phyloP scores from a whole-genome alignment of 2,888 invertebrate species.

The Aricia artaxerxes region DNA sequence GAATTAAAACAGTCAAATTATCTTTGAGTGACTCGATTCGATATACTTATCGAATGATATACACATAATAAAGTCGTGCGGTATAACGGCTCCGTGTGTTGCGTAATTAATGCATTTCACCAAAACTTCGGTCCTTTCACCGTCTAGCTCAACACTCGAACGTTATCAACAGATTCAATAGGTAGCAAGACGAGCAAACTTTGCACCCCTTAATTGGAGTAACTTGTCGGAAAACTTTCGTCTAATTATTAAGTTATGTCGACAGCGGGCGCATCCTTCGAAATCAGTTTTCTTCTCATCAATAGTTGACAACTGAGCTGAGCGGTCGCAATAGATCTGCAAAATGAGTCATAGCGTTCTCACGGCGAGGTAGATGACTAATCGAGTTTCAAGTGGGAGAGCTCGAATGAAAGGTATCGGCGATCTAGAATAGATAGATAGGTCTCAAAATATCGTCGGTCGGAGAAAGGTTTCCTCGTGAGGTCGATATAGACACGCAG shows the following conservation, averaged over 20 bases:
- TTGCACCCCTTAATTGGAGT: constrained; percentile 41
- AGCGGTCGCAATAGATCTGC: constrained; percentile 43
- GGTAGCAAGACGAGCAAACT: constrained; percentile 26
- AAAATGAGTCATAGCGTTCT: constrained; percentile 62
- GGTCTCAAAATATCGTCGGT: constrained; percentile 5
- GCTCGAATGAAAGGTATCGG: constrained; percentile 34
- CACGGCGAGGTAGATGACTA: constrained; percentile 58
- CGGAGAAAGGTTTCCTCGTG: constrained; percentile 48
- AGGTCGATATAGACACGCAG: constrained; percentile 74
- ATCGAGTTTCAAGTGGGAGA: constrained; percentile 51
- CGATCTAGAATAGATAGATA: not conserved
- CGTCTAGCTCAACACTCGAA: not conserved
- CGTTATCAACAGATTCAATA: constrained; percentile 18
- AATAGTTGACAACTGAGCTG: constrained; percentile 38
- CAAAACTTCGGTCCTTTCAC: constrained; percentile 14
- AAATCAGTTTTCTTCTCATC: constrained; percentile 41
- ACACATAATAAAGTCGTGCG: not conserved
- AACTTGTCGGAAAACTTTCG: constrained; percentile 42
- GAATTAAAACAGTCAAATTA: not conserved
- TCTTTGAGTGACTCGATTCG: not conserved
- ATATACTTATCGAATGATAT: not conserved
- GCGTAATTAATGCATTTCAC: constrained; percentile 10
- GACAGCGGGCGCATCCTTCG: constrained; percentile 36
- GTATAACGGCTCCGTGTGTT: not conserved
- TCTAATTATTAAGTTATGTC: constrained; percentile 40